Evolutionary conservation across 1,140 invertebrate species (phyloP).

Genomic region (Bombus picipes): DNA sequence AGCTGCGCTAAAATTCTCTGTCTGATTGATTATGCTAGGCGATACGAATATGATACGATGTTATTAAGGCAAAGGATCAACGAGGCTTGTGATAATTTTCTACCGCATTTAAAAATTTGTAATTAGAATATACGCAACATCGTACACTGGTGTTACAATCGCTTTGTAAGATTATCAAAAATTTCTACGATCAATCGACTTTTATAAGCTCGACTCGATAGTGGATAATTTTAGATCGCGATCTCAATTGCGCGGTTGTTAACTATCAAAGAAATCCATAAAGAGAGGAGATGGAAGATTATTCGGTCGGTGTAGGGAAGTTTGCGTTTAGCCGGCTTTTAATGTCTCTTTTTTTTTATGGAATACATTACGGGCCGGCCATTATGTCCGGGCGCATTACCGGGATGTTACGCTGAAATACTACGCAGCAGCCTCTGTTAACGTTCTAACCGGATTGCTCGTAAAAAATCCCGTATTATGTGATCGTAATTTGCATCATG

Average conservation of each 20-base stretch:
- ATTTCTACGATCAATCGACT: neutral
- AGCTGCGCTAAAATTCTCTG: no score
- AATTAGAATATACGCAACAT: no score
- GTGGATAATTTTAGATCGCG: neutral
- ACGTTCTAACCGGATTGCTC: conserved; percentile 6
- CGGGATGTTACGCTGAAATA: conserved; percentile 31
- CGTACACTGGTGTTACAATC: no score
- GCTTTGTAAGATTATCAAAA: neutral
- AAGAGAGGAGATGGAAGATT: neutral
- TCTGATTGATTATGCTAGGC: no score
- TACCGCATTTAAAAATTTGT: no score
- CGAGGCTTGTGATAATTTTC: no score
- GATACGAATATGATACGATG: no score
- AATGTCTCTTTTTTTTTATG: conserved; percentile 18
- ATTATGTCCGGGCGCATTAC: conserved; percentile 36
- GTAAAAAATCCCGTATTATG: conserved; percentile 14
- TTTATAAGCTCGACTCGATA: neutral
- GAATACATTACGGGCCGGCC: conserved; percentile 21
- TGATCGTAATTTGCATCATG: conserved; percentile 22
- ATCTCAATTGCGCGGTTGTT: conserved; percentile 9
- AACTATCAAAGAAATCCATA: neutral
- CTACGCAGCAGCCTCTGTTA: neutral
- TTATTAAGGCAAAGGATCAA: no score
- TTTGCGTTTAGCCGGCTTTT: conserved; percentile 21
- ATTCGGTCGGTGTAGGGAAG: neutral